A percentile compares a stretch with the other conserved stretches of the same genome.
These are phyloP conservation scores for Oryctes rhinoceros DNA, from an alignment of 1,140 invertebrate genomes.

Conservation along the genomic window DNA sequence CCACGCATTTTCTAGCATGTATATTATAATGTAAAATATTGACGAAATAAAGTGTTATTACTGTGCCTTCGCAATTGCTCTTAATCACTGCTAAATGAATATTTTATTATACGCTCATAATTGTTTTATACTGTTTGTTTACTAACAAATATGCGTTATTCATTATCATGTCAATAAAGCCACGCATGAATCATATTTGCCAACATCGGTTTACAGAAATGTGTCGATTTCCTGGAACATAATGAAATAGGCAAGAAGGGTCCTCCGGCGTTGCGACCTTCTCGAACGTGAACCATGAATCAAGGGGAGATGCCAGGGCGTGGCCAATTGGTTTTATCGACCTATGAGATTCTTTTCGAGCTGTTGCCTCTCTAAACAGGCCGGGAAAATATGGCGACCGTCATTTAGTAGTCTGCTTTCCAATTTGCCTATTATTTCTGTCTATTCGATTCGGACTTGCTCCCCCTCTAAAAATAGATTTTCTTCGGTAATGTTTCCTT, in stretches of 20 bases:
- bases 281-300: conserved; percentile 26
- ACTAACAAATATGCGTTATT: background rate
- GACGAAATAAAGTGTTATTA: too few relatives aligned
- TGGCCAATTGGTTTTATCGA: conserved; percentile 34
- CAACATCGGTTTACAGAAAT: conserved; percentile 4
- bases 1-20: too few relatives aligned
- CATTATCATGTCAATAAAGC: background rate
- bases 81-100: too few relatives aligned
- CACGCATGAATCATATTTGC: background rate
- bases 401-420: conserved; percentile 4
- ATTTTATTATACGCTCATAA: too few relatives aligned
- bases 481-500: background rate
- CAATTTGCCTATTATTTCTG: conserved; percentile 7
- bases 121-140: too few relatives aligned
- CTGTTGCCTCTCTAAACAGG: background rate
- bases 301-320: conserved; percentile 29
- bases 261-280: conserved; percentile 9
- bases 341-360: conserved; percentile 30
- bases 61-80: too few relatives aligned
- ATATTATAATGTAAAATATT: too few relatives aligned
- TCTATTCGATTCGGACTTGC: background rate
- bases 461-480: too few relatives aligned
- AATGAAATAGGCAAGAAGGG: conserved; percentile 10
- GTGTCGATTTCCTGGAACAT: conserved; percentile 26
- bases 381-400: conserved; percentile 22